Percentiles rank a stretch among this genome's conserved stretches.
These are phyloP conservation scores for Sabatieria punctata DNA, from an alignment of 2,888 invertebrate species.

Conservation along the genomic window DNA sequence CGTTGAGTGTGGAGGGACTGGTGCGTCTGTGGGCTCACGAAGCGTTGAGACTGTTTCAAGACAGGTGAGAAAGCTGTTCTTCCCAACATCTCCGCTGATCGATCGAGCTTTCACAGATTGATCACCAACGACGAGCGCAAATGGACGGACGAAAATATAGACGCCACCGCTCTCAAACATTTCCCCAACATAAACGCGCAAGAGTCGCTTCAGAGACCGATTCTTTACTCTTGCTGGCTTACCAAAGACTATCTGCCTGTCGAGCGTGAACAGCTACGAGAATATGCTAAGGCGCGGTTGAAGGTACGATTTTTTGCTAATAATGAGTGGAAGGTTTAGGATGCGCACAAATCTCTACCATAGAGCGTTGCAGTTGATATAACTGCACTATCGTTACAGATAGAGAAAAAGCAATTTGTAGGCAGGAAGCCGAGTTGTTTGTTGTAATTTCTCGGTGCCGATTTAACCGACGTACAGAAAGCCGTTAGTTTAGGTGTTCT, in stretches of 20 bases:
- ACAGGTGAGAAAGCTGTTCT: conserved; percentile 34
- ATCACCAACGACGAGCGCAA: conserved; percentile 82
- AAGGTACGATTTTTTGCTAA: conserved; percentile 46
- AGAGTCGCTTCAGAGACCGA: conserved; percentile 72
- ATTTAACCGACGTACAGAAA: no score
- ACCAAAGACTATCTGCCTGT: conserved; percentile 96
- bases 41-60: conserved; percentile 85
- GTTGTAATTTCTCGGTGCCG: no score
- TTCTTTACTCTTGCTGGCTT: conserved; percentile 96
- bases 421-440: no score
- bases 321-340: background rate
- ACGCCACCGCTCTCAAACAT: conserved; percentile 63
- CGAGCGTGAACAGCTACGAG: conserved; percentile 75
- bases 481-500: conserved; percentile 75
- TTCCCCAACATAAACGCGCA: conserved; percentile 75
- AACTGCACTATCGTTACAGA: background rate
- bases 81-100: background rate
- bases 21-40: conserved; percentile 99
- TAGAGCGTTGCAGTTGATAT: background rate
- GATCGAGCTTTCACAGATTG: conserved; percentile 41
- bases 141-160: conserved; percentile 97
- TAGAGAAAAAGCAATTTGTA: background rate
- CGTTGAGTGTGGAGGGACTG: conserved; percentile 72
- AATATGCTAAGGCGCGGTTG: conserved; percentile 87
- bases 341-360: background rate